Conservation (phyloP, 2,797 vertebrate genomes). For the Macropus fuliginosus region DNA sequence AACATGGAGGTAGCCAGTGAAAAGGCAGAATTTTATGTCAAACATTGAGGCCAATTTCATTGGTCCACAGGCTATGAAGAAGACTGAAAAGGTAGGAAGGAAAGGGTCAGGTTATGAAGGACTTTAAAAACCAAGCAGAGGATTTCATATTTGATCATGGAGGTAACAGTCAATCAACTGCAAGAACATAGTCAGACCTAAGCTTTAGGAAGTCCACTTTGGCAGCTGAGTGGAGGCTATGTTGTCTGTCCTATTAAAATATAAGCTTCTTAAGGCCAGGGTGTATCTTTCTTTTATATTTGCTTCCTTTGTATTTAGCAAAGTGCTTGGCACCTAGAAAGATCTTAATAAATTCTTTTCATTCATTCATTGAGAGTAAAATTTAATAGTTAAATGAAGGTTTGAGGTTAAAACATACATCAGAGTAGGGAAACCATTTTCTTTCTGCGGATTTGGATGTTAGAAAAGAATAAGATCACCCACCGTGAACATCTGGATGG, state of each 20-base stretch:
- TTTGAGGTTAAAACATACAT: slow-evolving; percentile 20
- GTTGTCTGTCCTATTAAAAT: neutral
- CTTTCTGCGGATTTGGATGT: neutral
- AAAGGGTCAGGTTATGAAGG: neutral
- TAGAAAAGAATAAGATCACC: neutral
- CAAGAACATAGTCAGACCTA: neutral
- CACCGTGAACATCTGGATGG: slow-evolving; percentile 37
- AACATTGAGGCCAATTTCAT: neutral
- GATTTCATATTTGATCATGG: neutral
- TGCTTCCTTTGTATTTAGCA: neutral
- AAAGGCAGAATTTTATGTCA: neutral
- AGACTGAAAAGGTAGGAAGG: neutral
- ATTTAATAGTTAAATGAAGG: slow-evolving; percentile 40
- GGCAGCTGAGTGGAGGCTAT: neutral
- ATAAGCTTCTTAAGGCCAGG: neutral
- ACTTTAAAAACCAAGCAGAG: neutral
- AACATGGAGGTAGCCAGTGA: neutral
- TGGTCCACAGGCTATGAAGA: neutral
- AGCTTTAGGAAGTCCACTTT: neutral
- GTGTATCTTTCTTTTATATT: neutral
- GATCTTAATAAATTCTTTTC: neutral
- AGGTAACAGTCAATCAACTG: neutral
- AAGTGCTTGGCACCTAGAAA: neutral
- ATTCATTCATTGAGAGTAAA: neutral
- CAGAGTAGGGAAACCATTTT: slow-evolving; percentile 37